Evolutionary conservation across 1,140 invertebrate species (phyloP).

Genomic region (Galleria mellonella): DNA sequence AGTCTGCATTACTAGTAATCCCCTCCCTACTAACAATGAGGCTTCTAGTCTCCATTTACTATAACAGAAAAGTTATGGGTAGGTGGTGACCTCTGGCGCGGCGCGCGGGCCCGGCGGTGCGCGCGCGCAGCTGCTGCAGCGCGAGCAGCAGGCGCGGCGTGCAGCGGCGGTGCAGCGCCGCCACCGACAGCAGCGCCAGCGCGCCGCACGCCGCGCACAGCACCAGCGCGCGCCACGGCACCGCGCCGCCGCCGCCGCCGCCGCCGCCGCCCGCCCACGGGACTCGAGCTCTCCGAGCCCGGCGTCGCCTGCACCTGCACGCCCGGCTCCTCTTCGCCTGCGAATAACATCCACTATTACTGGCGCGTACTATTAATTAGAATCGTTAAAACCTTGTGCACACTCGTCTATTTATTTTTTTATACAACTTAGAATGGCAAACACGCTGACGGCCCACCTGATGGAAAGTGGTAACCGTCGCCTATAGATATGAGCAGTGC

Average conservation of each 20-base stretch:
- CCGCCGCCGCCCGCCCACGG: conserved; percentile 11
- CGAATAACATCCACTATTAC: neutral
- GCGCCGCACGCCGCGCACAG: conserved; percentile 33
- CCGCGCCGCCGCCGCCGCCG: conserved; percentile 22
- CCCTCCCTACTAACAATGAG: too few relatives aligned
- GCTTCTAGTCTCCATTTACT: too few relatives aligned
- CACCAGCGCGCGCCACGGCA: conserved; percentile 48
- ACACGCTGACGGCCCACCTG: too few relatives aligned
- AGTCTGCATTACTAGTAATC: too few relatives aligned
- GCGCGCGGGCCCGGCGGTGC: conserved; percentile 34
- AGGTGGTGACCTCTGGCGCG: conserved; percentile 34
- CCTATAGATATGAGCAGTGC: too few relatives aligned
- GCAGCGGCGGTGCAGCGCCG: conserved; percentile 40
- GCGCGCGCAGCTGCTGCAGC: conserved; percentile 35
- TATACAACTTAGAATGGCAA: too few relatives aligned
- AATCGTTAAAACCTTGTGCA: too few relatives aligned
- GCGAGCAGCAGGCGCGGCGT: conserved; percentile 49
- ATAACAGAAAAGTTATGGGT: neutral
- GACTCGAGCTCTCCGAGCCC: too few relatives aligned
- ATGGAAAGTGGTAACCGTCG: too few relatives aligned
- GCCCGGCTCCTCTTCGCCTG: neutral
- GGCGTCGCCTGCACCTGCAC: too few relatives aligned
- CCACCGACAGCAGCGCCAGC: conserved; percentile 26
- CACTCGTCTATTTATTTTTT: too few relatives aligned
- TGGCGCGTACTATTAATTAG: too few relatives aligned